These are phyloP conservation scores for Dermatemys mawii DNA, from an alignment of 2,113 vertebrate species.

Conservation along the genomic window DNA sequence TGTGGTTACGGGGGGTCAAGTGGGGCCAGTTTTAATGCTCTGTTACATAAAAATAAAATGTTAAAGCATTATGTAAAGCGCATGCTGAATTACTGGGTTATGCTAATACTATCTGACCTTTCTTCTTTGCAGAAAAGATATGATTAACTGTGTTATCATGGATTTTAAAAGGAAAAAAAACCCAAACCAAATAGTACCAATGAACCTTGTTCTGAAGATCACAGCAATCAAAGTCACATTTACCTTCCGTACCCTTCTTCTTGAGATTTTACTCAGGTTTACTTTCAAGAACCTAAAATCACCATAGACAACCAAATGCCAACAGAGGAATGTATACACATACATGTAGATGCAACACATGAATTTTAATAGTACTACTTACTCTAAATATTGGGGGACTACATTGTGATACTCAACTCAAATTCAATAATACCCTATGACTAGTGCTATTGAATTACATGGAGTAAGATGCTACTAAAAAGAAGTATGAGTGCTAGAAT, in stretches of 20 bases:
- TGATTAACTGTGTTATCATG: background rate
- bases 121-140: slow-evolving; percentile 63
- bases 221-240: background rate
- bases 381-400: background rate
- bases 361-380: background rate
- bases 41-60: slow-evolving; percentile 56
- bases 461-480: background rate
- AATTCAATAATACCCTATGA: background rate
- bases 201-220: background rate
- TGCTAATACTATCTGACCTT: slow-evolving; percentile 68
- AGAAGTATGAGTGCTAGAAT: background rate
- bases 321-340: background rate
- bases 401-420: background rate
- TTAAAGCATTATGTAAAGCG: slow-evolving; percentile 37
- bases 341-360: background rate
- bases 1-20: slow-evolving; percentile 70
- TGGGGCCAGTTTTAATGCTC: slow-evolving; percentile 75
- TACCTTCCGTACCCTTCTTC: background rate
- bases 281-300: background rate
- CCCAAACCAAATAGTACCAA: background rate
- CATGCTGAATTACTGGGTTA: slow-evolving; percentile 34
- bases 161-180: slow-evolving; percentile 15
- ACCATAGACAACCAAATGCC: background rate
- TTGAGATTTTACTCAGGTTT: background rate
- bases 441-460: background rate